These are phyloP conservation scores for Mimumesa dahlbomi DNA, from an alignment of 2,888 invertebrate species.

Conservation along the genomic window DNA sequence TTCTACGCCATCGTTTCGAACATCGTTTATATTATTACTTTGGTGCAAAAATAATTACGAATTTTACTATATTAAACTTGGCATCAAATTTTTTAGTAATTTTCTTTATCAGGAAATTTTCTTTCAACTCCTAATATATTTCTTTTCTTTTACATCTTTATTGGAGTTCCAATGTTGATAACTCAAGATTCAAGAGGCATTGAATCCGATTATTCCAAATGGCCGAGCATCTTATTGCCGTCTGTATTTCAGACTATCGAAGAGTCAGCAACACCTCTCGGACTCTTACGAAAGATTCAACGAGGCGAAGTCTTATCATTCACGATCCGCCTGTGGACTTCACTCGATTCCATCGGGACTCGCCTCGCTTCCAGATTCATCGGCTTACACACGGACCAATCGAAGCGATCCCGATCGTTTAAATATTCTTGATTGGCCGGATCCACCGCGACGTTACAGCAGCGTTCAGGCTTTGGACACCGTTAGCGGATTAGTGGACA, in stretches of 20 bases:
- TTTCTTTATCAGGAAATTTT: no score
- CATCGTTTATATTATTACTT: neutral
- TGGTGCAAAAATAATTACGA: no score
- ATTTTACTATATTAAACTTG: no score
- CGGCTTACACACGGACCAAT: slow-evolving; percentile 59
- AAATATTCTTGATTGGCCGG: slow-evolving; percentile 78
- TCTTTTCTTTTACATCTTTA: no score
- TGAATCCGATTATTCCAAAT: no score
- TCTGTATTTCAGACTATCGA: slow-evolving; percentile 70
- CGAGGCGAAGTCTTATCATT: slow-evolving; percentile 71
- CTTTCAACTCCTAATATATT: no score
- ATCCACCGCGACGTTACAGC: slow-evolving; percentile 72
- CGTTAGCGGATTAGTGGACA: slow-evolving; percentile 78
- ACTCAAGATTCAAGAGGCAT: no score
- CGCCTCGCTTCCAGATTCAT: slow-evolving; percentile 69
- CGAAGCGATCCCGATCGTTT: slow-evolving; percentile 71
- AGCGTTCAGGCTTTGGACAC: slow-evolving; percentile 77
- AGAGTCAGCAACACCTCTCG: slow-evolving; percentile 77
- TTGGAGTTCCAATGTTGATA: no score
- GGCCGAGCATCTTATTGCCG: no score
- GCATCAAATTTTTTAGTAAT: no score
- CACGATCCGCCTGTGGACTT: slow-evolving; percentile 75
- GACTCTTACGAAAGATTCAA: slow-evolving; percentile 75
- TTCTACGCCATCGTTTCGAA: neutral
- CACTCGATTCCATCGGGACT: slow-evolving; percentile 71